These are phyloP conservation scores for Leptinotarsa lineolata DNA, from an alignment of 1,140 invertebrate genomes.

Conservation along the genomic window DNA sequence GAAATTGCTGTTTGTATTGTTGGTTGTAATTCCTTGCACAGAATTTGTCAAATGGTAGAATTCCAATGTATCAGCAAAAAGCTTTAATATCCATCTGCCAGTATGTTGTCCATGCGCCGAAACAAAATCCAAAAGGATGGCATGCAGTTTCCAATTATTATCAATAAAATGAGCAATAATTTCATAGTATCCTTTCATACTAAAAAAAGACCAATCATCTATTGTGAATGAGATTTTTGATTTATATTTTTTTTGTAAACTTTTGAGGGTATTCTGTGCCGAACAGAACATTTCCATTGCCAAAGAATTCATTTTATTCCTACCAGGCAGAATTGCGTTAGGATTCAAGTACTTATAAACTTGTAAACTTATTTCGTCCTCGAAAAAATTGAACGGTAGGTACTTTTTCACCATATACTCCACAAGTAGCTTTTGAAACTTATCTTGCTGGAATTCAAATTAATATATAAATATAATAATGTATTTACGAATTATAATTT, in stretches of 20 bases:
- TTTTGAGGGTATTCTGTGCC: too few relatives aligned
- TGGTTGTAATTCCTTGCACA: too few relatives aligned
- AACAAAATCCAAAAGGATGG: not conserved
- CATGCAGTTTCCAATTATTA: too few relatives aligned
- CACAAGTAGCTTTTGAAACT: conserved; percentile 11
- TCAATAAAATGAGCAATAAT: conserved; percentile 29
- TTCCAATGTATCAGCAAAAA: conserved; percentile 5
- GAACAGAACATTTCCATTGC: conserved; percentile 14
- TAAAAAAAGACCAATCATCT: too few relatives aligned
- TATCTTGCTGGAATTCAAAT: conserved; percentile 15
- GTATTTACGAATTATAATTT: conserved; percentile 8
- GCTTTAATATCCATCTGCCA: conserved; percentile 16
- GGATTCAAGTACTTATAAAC: conserved; percentile 24
- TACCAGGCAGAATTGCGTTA: conserved; percentile 23
- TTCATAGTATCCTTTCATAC: conserved; percentile 27
- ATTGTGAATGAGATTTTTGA: too few relatives aligned
- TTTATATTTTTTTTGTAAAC: too few relatives aligned
- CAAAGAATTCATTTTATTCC: conserved; percentile 26
- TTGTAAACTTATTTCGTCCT: too few relatives aligned
- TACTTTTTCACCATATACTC: too few relatives aligned
- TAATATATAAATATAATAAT: conserved; percentile 4
- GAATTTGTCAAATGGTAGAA: conserved; percentile 1
- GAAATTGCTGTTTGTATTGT: conserved; percentile 27
- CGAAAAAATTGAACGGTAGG: too few relatives aligned
- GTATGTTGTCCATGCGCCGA: conserved; percentile 22